Evolutionary conservation across 2,113 vertebrate genomes (phyloP).

Genomic region (Elephas maximus): DNA sequence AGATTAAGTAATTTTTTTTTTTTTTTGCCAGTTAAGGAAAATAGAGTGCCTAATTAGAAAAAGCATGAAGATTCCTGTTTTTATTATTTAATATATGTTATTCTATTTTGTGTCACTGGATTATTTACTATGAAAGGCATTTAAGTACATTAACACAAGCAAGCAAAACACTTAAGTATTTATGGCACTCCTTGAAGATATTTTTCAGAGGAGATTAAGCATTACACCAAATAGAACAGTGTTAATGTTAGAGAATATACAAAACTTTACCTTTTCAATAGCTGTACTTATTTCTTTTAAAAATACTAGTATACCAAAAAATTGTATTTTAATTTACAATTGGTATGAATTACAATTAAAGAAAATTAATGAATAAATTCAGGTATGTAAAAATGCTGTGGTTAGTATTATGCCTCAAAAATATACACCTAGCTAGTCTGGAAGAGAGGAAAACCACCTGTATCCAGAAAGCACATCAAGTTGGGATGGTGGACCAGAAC

Average conservation of each 20-base stretch:
- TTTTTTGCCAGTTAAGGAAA: background rate
- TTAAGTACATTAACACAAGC: background rate
- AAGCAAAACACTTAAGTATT: background rate
- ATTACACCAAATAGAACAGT: background rate
- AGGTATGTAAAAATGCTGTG: background rate
- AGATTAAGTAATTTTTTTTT: background rate
- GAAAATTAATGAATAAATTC: conserved; percentile 8
- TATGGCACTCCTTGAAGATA: background rate
- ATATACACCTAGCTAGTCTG: background rate
- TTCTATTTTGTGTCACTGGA: background rate
- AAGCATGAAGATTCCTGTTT: background rate
- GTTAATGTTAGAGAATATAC: background rate
- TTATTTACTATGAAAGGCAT: background rate
- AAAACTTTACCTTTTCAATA: conserved; percentile 2
- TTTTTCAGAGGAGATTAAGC: background rate
- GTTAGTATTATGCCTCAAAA: background rate
- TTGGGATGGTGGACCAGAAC: background rate
- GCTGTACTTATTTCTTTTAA: background rate
- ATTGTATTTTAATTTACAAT: background rate
- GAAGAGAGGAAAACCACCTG: background rate
- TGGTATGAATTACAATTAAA: conserved; percentile 8
- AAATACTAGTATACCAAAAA: background rate
- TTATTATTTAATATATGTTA: background rate
- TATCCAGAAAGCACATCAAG: background rate
- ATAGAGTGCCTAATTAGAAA: background rate